Conservation (phyloP, 2,113 vertebrate species). For the Stictonetta naevosa region DNA sequence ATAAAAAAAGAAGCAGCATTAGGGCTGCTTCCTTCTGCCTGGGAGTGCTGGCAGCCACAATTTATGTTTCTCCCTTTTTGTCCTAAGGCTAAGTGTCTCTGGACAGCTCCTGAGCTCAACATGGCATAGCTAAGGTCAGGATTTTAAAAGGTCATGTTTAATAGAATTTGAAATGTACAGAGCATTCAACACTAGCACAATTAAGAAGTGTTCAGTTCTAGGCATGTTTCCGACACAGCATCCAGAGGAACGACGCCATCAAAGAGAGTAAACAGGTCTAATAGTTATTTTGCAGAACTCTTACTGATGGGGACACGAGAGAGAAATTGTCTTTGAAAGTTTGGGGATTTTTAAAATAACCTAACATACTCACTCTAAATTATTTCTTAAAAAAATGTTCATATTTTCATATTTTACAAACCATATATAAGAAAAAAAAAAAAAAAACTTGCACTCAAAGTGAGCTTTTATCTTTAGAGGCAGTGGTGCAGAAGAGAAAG, state of each 20-base stretch:
- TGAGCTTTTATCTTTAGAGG: not conserved
- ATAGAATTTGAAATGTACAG: slow-evolving; percentile 21
- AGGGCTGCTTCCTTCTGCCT: not conserved
- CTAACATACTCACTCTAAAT: not conserved
- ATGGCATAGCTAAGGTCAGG: not conserved
- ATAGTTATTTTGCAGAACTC: not conserved
- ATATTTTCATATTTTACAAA: not conserved
- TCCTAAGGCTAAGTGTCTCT: not conserved
- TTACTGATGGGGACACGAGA: not conserved
- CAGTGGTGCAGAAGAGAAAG: not conserved
- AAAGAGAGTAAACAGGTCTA: not conserved
- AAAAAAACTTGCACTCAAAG: not conserved
- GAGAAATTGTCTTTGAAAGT: not conserved
- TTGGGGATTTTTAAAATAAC: not conserved
- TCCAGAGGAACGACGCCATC: not conserved
- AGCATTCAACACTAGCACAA: not conserved
- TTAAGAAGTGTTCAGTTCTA: not conserved
- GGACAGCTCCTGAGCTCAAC: not conserved
- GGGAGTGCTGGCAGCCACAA: not conserved
- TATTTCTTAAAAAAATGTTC: not conserved
- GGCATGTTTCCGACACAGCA: not conserved
- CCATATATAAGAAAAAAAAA: not conserved
- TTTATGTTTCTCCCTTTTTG: not conserved
- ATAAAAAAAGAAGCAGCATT: not conserved
- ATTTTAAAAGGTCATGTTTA: not conserved